Percentiles rank a stretch among this genome's conserved stretches.
Evolutionary conservation across 2,797 vertebrate species (phyloP).

Genomic region (Gymnoscopelus braueri): DNA sequence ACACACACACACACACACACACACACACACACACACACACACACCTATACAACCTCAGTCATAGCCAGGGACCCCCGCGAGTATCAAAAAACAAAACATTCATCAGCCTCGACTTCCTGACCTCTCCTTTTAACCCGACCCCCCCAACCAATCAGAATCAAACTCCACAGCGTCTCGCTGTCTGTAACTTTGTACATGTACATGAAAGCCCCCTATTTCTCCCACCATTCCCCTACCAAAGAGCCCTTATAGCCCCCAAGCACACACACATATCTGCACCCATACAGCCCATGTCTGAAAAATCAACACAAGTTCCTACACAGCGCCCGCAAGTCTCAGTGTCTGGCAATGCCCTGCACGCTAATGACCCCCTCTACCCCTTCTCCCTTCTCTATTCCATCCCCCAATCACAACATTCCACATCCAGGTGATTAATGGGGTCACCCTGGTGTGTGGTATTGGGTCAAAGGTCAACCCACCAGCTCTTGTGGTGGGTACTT

Average conservation of each 20-base stretch:
- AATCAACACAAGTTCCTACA: conserved; percentile 33
- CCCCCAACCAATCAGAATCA: conserved; percentile 62
- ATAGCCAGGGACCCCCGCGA: conserved; percentile 31
- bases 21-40: conserved; percentile 7
- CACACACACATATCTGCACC: conserved; percentile 12
- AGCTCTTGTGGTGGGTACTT: conserved; percentile 52
- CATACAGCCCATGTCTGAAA: conserved; percentile 14
- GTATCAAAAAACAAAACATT: conserved; percentile 69
- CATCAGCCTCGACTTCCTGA: conserved; percentile 69
- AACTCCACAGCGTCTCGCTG: conserved; percentile 69
- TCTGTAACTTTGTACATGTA: conserved; percentile 65
- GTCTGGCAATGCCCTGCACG: conserved; percentile 25
- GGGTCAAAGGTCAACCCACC: conserved; percentile 55
- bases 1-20: conserved; percentile 20
- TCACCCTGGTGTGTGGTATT: conserved; percentile 58
- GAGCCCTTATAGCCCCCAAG: conserved; percentile 35
- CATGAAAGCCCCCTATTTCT: conserved; percentile 62
- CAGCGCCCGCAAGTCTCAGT: conserved; percentile 1
- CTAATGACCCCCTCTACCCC: conserved; percentile 52
- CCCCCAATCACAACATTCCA: conserved; percentile 62
- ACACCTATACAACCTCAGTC: too few relatives aligned
- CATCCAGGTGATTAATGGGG: conserved; percentile 77
- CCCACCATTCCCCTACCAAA: conserved; percentile 1
- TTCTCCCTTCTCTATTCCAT: background rate
- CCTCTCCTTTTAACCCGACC: conserved; percentile 48